Percentiles rank a stretch among this genome's conserved stretches.
phyloP scores from a whole-genome alignment of 1,140 invertebrate species.

The Vollenhovia emeryi region DNA sequence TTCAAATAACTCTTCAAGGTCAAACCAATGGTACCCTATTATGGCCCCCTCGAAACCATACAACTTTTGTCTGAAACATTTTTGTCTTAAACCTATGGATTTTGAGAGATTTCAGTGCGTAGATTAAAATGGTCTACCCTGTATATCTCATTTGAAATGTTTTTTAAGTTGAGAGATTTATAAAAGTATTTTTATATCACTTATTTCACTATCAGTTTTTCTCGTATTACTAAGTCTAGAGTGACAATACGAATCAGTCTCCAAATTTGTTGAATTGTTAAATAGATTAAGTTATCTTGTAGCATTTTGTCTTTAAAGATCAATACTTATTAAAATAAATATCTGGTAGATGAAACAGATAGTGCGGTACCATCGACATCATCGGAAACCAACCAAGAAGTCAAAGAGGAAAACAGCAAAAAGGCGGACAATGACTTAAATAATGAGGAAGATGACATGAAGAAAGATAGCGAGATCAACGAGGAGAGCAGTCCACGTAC shows the following conservation, averaged over 20 bases:
- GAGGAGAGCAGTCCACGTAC: conserved; percentile 54
- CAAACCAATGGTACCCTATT: too few relatives aligned
- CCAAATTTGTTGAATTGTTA: neutral
- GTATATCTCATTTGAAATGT: neutral
- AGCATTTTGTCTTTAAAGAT: neutral
- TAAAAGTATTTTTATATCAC: neutral
- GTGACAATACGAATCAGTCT: neutral
- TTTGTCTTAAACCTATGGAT: too few relatives aligned
- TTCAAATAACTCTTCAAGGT: too few relatives aligned
- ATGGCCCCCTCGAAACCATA: too few relatives aligned
- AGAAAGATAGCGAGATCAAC: neutral
- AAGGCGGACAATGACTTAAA: conserved; percentile 33
- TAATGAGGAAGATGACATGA: conserved; percentile 26
- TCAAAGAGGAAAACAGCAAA: conserved; percentile 3
- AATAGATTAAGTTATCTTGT: neutral
- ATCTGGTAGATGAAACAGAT: neutral
- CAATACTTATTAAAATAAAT: neutral
- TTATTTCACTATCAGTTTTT: neutral
- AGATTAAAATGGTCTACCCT: too few relatives aligned
- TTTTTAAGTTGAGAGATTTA: neutral
- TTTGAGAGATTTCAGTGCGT: too few relatives aligned
- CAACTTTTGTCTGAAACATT: too few relatives aligned
- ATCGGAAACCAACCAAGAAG: conserved; percentile 20
- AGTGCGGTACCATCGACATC: conserved; percentile 8
- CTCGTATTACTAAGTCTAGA: neutral